A percentile compares a stretch with the other conserved stretches of the same genome.
phyloP scores from a whole-genome alignment of 2,888 invertebrate species.

The Dynastes maya region DNA sequence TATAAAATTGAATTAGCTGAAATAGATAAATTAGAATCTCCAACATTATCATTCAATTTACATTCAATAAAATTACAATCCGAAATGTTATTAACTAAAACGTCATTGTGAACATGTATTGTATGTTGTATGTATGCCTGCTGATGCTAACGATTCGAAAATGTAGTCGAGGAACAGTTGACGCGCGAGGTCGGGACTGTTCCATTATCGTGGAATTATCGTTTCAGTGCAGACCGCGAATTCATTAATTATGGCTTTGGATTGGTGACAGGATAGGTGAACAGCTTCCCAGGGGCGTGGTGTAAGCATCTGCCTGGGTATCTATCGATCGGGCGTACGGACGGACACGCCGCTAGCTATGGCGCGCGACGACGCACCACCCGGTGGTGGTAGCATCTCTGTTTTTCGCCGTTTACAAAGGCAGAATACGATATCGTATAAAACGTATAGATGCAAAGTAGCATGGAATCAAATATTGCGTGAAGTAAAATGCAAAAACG shows the following conservation, averaged over 20 bases:
- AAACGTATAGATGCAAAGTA: too few species aligned
- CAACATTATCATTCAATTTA: too few species aligned
- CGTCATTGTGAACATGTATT: too few species aligned
- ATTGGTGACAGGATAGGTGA: slow-evolving; percentile 63
- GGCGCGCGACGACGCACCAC: slow-evolving; percentile 53
- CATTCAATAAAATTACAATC: too few species aligned
- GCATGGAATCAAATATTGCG: too few species aligned
- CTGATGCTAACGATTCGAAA: slow-evolving; percentile 21
- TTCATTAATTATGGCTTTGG: slow-evolving; percentile 67
- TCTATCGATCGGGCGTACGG: slow-evolving; percentile 49
- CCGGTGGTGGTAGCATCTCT: slow-evolving; percentile 28
- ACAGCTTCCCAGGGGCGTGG: slow-evolving; percentile 54
- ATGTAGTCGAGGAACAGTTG: slow-evolving; percentile 41
- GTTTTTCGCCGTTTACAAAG: slow-evolving; percentile 47
- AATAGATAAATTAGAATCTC: too few species aligned
- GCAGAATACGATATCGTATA: too few species aligned
- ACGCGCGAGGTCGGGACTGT: slow-evolving; percentile 70
- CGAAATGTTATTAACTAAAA: too few species aligned
- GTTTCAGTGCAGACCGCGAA: slow-evolving; percentile 70
- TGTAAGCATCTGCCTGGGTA: slow-evolving; percentile 55
- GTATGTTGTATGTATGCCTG: too few species aligned
- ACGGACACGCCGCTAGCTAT: slow-evolving; percentile 53
- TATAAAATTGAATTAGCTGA: too few species aligned
- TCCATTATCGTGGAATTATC: slow-evolving; percentile 74
- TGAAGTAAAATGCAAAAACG: too few species aligned